Evolutionary conservation across 2,888 invertebrate species (phyloP).

Genomic region (Pseudococcus viburni): DNA sequence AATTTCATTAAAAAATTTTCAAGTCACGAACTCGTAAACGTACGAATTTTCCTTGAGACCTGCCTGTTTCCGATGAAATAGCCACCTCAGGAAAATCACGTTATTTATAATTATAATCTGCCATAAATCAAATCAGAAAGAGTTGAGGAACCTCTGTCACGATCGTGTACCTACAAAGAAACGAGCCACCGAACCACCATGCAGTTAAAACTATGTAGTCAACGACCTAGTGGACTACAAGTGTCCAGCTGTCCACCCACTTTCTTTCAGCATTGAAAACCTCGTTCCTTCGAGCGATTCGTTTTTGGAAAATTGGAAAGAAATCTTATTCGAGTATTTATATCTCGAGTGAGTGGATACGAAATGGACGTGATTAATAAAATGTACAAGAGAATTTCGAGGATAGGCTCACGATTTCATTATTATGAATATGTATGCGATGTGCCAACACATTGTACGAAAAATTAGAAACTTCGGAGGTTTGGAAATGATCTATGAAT

Average conservation of each 20-base stretch:
- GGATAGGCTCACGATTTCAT: too few species aligned
- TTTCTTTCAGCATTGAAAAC: neutral
- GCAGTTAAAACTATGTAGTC: neutral
- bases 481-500: too few species aligned
- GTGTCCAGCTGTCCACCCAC: neutral
- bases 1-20: neutral
- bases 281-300: neutral
- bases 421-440: too few species aligned
- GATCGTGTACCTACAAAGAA: neutral
- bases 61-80: neutral
- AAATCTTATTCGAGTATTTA: neutral
- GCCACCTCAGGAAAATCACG: neutral
- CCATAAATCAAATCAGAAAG: neutral
- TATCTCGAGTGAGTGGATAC: neutral
- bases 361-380: too few species aligned
- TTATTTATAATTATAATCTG: neutral
- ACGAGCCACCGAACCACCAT: neutral
- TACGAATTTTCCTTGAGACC: too few species aligned
- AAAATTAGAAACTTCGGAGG: too few species aligned
- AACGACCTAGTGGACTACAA: conserved; percentile 11
- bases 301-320: neutral
- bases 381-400: too few species aligned
- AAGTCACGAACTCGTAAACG: neutral
- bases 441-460: too few species aligned
- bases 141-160: neutral